Evolutionary conservation across 2,113 vertebrate species (phyloP).

Genomic region (Orycteropus afer): DNA sequence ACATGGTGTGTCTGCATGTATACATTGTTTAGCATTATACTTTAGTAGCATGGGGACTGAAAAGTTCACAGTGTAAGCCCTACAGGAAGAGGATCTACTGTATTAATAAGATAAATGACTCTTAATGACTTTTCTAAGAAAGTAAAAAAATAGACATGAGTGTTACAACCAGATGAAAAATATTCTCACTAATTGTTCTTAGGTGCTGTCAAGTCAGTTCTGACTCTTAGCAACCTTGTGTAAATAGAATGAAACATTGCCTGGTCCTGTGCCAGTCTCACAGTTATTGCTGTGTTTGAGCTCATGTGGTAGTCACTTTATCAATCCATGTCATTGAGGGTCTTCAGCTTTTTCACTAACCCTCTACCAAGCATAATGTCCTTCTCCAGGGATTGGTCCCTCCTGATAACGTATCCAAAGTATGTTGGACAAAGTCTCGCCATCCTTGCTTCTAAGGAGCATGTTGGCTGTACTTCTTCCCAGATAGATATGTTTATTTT

Average conservation of each 20-base stretch:
- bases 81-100: neutral
- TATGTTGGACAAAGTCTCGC: neutral
- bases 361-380: neutral
- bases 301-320: neutral
- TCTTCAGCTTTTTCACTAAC: neutral
- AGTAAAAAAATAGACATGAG: constrained; percentile 41
- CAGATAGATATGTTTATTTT: neutral
- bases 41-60: constrained; percentile 22
- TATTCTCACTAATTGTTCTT: constrained; percentile 3
- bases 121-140: constrained; percentile 29
- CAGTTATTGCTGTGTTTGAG: neutral
- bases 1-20: constrained; percentile 42
- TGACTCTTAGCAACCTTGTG: neutral
- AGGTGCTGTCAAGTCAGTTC: neutral
- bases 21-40: constrained; percentile 27
- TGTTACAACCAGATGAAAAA: constrained; percentile 27
- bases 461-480: neutral
- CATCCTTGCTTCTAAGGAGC: neutral
- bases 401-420: neutral
- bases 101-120: constrained; percentile 53
- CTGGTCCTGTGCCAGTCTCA: neutral
- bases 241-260: too few species aligned
- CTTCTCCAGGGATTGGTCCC: neutral
- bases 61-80: neutral
- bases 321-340: neutral